A percentile compares a stretch with the other conserved stretches of the same genome.
Evolutionary conservation across 2,888 invertebrate genomes (phyloP).

Genomic region (Drosophila borborema): DNA sequence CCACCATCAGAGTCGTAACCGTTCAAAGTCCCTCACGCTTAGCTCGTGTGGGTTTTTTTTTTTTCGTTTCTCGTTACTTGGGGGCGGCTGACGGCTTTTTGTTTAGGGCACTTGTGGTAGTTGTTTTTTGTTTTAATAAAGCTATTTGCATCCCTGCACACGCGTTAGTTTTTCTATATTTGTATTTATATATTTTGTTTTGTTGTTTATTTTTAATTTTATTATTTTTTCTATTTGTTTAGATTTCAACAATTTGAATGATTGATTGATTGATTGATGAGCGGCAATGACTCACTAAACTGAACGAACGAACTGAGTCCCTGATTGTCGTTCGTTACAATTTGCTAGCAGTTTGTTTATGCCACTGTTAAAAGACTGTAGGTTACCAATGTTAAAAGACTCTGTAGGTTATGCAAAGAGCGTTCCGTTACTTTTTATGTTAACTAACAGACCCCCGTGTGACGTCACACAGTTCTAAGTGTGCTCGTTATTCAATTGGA

Average conservation of each 20-base stretch:
- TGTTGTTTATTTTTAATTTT: neutral
- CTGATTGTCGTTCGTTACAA: conserved; percentile 31
- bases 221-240: conserved; percentile 16
- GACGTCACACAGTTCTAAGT: too few species aligned
- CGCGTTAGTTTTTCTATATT: conserved; percentile 9
- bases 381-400: too few species aligned
- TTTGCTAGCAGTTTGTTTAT: conserved; percentile 15
- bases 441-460: too few species aligned
- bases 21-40: conserved; percentile 56
- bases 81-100: conserved; percentile 34
- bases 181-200: neutral
- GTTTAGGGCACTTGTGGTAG: conserved; percentile 49
- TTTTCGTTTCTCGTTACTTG: conserved; percentile 16
- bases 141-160: conserved; percentile 28
- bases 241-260: conserved; percentile 15
- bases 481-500: too few species aligned
- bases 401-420: too few species aligned
- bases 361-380: too few species aligned
- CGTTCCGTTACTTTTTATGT: too few species aligned
- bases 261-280: conserved; percentile 38
- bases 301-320: conserved; percentile 29
- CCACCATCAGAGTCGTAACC: conserved; percentile 43
- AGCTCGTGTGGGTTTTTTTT: conserved; percentile 36
- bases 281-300: conserved; percentile 40
- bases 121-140: conserved; percentile 16